phyloP scores from a whole-genome alignment of 2,797 vertebrate species.

The Gymnothorax reevesii region DNA sequence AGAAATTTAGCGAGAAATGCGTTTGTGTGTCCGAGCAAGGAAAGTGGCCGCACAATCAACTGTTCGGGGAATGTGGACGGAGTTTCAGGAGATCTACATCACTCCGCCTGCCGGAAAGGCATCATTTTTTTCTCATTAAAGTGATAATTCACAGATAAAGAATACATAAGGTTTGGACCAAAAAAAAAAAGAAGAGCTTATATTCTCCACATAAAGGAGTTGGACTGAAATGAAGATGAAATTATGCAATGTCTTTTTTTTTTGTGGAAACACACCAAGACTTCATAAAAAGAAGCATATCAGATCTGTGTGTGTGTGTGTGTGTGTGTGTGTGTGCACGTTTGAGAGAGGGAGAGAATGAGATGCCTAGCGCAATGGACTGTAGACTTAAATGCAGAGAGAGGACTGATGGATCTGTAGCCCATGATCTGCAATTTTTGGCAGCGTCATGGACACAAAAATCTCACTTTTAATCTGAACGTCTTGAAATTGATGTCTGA shows the following conservation, averaged over 20 bases:
- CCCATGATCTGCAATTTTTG: conserved; percentile 50
- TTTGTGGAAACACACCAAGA: not conserved
- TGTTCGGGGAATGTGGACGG: not conserved
- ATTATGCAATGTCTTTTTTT: conserved; percentile 14
- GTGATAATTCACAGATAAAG: conserved; percentile 15
- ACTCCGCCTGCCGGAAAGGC: conserved; percentile 1
- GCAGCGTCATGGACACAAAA: conserved; percentile 8
- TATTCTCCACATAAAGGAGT: conserved; percentile 27
- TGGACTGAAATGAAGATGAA: conserved; percentile 30
- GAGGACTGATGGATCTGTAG: conserved; percentile 39
- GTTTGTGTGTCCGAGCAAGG: not conserved
- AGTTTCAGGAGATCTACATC: conserved; percentile 2
- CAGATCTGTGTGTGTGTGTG: conserved; percentile 12
- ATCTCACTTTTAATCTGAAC: conserved; percentile 47
- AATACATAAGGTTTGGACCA: conserved; percentile 30
- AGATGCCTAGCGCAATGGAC: not conserved
- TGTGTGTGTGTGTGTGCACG: not conserved
- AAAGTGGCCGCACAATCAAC: not conserved
- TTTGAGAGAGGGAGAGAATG: not conserved
- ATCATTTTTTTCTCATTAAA: not conserved
- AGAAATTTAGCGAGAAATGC: conserved; percentile 30
- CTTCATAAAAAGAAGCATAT: conserved; percentile 15
- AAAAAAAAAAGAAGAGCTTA: conserved; percentile 5
- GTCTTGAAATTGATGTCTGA: conserved; percentile 47
- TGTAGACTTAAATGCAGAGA: not conserved